These are phyloP conservation scores for Osmerus mordax DNA, from an alignment of 2,113 vertebrate genomes.

Conservation along the genomic window DNA sequence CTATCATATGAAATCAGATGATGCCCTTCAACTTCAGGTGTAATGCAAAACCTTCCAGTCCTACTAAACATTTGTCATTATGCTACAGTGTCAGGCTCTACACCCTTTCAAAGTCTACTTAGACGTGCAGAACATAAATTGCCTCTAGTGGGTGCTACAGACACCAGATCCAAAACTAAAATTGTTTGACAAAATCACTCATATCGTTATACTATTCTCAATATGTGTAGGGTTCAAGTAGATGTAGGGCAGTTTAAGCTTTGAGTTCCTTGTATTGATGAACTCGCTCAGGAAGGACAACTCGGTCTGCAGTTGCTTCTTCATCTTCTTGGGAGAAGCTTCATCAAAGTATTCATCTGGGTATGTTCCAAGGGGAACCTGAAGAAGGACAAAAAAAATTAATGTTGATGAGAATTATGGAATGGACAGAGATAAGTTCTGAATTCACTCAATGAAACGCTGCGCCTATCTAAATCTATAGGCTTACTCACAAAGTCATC, in stretches of 20 bases:
- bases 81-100: too few relatives aligned
- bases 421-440: too few relatives aligned
- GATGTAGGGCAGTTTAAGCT: slow-evolving; percentile 45
- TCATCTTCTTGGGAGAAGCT: slow-evolving; percentile 26
- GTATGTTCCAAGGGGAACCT: slow-evolving; percentile 51
- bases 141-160: too few relatives aligned
- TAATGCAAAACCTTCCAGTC: too few relatives aligned
- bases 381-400: background rate
- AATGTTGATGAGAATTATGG: too few relatives aligned
- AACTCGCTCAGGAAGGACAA: slow-evolving; percentile 36
- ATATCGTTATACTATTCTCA: slow-evolving; percentile 51
- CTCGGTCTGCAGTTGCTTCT: slow-evolving; percentile 42
- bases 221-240: slow-evolving; percentile 46
- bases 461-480: background rate
- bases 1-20: too few relatives aligned
- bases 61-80: too few relatives aligned
- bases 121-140: background rate
- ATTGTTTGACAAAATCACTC: background rate
- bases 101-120: background rate
- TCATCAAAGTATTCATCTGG: slow-evolving; percentile 50
- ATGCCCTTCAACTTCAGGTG: too few relatives aligned
- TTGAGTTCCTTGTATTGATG: slow-evolving; percentile 43
- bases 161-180: too few relatives aligned
- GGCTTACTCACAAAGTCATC: slow-evolving; percentile 24
- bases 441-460: too few relatives aligned